Evolutionary conservation across 2,797 vertebrate genomes (phyloP), one percentile per base, ranked within the genome.

Genomic region (Tympanoctomys barrerae): DNA sequence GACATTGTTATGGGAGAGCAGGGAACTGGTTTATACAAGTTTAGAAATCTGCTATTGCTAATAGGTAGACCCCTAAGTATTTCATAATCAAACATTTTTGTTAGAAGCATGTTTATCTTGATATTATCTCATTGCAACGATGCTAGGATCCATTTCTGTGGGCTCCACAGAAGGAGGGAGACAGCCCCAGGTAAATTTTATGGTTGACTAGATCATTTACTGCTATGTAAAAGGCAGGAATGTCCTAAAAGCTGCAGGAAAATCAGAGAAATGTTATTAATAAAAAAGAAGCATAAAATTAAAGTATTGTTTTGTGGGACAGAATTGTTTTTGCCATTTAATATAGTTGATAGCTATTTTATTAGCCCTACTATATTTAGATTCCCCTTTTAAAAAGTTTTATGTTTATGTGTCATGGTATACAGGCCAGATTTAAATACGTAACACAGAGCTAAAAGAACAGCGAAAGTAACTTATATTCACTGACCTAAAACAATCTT

Each of bases 281-380:
- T n/a, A 86, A 71, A 42, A 52, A n/a, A 59, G n/a, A 93, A 39
- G 42, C 80, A 52, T 93, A 79, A 93, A 97, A 77, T 77, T 70
- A 80, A 57, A 4, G 28, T 24, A 89, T 7, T 36, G 9, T 26
- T 52, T 21, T 57, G 24, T 39, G 39, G 36, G 57, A 52, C 26
- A 42, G 42, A 61, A 66, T 19, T 92, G 22, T 26, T 94, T 57
- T 62, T 89, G 9, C 54, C 68, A 81, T 61, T 46, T 31, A 73
- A 86, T 54, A 73, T 11, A 62, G 82, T 88, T 39, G 78, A 73
- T n/a, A 26, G n/a, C 11, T 28, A 18, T 70, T 66, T 64, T 85
- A 79, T 61, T 84, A 79, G 61, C 70, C 66, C 5, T 81, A 70
- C 59, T 77, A 7, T 49, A 57, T 42, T 61, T 62, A 39, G 39